These are phyloP conservation scores for Amphipyra tragopoginis DNA, from an alignment of 2,888 invertebrate genomes.

Conservation along the genomic window DNA sequence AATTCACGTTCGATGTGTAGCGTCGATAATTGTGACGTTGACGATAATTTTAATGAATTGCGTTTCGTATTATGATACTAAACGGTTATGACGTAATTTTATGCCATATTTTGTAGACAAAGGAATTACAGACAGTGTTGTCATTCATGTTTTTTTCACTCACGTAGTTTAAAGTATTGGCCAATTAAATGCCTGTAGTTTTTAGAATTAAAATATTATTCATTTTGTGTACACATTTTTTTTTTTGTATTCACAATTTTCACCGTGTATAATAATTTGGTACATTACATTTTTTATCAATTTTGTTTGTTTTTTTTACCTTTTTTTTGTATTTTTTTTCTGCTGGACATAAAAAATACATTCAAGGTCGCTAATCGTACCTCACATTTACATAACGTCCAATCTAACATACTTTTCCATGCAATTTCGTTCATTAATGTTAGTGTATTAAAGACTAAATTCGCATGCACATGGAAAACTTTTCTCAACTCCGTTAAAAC, in stretches of 20 bases:
- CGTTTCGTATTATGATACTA: slow-evolving; percentile 26
- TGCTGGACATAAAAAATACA: too few relatives aligned
- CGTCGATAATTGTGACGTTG: slow-evolving; percentile 35
- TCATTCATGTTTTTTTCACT: background rate
- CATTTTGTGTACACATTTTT: too few relatives aligned
- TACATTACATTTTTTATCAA: too few relatives aligned
- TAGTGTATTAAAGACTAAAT: slow-evolving; percentile 12
- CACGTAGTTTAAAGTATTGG: background rate
- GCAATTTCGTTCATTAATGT: background rate
- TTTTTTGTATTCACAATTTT: too few relatives aligned
- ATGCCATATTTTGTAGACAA: slow-evolving; percentile 28
- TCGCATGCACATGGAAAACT: slow-evolving; percentile 14
- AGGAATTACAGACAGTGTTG: slow-evolving; percentile 18
- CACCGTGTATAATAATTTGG: too few relatives aligned
- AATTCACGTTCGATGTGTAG: slow-evolving; percentile 40
- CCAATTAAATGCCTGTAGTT: background rate
- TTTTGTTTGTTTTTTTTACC: too few relatives aligned
- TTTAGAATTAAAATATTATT: too few relatives aligned
- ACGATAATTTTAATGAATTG: slow-evolving; percentile 20
- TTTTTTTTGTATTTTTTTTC: too few relatives aligned
- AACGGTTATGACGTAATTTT: slow-evolving; percentile 25
- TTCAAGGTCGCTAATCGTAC: slow-evolving; percentile 7
- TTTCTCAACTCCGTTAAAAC: background rate
- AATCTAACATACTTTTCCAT: background rate
- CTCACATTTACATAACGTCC: slow-evolving; percentile 1